Conservation (phyloP, 2,113 vertebrate genomes). For the Eurystomus gularis region DNA sequence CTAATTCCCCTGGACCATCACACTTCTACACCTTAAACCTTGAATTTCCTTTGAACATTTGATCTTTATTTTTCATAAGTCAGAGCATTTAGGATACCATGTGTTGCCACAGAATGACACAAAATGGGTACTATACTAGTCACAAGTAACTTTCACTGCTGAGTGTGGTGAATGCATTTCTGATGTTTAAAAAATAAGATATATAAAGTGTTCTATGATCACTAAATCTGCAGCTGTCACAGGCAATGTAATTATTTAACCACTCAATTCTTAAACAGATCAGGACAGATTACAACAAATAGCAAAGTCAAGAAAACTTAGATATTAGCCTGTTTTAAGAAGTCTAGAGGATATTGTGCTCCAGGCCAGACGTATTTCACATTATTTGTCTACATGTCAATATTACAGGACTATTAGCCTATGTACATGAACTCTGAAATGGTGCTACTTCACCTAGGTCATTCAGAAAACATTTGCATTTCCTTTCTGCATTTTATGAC, state of each 20-base stretch:
- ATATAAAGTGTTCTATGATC: background rate
- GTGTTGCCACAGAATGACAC: background rate
- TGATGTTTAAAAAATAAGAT: background rate
- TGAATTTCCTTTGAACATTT: background rate
- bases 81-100: background rate
- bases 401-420: background rate
- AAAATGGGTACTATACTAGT: background rate
- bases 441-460: accelerated
- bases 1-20: too few species aligned
- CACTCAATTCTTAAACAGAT: background rate
- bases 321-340: background rate
- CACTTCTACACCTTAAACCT: background rate
- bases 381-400: background rate
- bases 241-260: background rate
- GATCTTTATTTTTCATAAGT: background rate
- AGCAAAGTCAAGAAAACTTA: background rate
- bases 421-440: background rate
- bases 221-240: background rate
- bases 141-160: background rate
- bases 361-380: background rate
- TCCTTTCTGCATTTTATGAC: background rate
- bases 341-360: background rate
- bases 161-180: background rate
- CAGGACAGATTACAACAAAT: background rate
- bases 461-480: background rate